phyloP scores from a whole-genome alignment of 2,113 vertebrate species.

The Myotis davidii region DNA sequence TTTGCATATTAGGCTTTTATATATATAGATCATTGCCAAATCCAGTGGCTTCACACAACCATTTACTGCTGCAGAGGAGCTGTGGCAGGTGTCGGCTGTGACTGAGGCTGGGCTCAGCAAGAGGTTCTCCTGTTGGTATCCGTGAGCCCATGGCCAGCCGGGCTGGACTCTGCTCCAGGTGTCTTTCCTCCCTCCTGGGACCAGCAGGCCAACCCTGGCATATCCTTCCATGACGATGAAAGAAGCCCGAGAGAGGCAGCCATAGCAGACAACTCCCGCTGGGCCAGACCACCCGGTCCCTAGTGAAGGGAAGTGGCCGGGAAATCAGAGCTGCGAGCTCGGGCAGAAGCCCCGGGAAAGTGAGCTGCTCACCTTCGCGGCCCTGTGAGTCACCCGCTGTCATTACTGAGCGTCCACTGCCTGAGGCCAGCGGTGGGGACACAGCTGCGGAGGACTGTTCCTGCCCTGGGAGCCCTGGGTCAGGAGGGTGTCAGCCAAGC shows the following conservation, averaged over 20 bases:
- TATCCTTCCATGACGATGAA: background rate
- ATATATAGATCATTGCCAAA: background rate
- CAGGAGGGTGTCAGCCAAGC: background rate
- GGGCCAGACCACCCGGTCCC: background rate
- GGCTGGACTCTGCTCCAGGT: background rate
- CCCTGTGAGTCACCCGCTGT: accelerated
- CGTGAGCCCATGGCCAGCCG: accelerated
- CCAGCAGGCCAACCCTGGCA: background rate
- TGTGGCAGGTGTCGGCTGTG: background rate
- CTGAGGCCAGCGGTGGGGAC: background rate
- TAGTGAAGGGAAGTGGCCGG: background rate
- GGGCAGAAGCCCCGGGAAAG: background rate
- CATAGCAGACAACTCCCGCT: background rate
- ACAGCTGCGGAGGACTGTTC: background rate
- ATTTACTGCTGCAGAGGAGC: background rate
- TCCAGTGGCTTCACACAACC: background rate
- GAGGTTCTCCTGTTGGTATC: background rate
- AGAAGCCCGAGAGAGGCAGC: background rate
- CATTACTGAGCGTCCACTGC: accelerated
- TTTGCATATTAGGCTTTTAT: no score
- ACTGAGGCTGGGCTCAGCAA: background rate
- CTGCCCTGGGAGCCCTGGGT: background rate
- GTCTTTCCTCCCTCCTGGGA: background rate
- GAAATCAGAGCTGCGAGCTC: background rate
- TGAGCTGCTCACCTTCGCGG: accelerated